Evolutionary conservation across 30 jellyfish, hydroid and myxozoan species (phyloP), one percentile per base, ranked within the genome.

Genomic region (Turritopsis rubra): DNA sequence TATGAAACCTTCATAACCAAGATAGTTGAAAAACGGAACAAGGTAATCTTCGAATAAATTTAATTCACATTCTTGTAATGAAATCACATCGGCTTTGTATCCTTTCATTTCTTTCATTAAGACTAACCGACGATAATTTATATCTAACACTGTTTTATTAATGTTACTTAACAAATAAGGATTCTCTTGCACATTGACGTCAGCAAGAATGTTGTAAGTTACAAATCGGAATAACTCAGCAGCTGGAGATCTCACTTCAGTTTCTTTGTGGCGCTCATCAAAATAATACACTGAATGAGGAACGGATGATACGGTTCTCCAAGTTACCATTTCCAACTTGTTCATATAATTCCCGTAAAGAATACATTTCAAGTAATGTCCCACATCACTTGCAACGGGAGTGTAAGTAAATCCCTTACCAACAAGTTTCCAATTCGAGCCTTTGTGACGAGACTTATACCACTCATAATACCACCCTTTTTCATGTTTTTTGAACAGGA

Each of bases 1-100:
- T 53, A 71, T 81, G 53, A 31, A 54, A 5, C 98, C 96, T 52
- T 76, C 88, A 82, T 53, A 92, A 20, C 95, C 95, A 53, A 84
- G 88, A 53, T 54, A 81, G 27, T 81, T 79, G 92, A 92, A 52
- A 0, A 90, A 89, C 17, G 96, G 96, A 21, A 28, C 72, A 26
- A 92, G 65, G 85, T 75, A 92, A 73, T 52, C n/a, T 24, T 85
- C 83, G 66, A 87, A 92, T 54, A 82, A 75, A 71, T 88, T 92
- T 73, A 75, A 22, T 77, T 88, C 98, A 84, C 98, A 92, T 81
- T 92, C 98, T 81, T 92, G 98, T 26, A 92, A 81, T 66, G 92
- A 92, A 52, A 92, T 71, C 19, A 92, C 52, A 65, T 92, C 96
- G 18, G 98, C 84, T 70, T 92, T 87, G 77, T 84, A 92, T 21